These are phyloP conservation scores for Prunella fulvescens DNA, from an alignment of 2,113 vertebrate species.

Conservation along the genomic window DNA sequence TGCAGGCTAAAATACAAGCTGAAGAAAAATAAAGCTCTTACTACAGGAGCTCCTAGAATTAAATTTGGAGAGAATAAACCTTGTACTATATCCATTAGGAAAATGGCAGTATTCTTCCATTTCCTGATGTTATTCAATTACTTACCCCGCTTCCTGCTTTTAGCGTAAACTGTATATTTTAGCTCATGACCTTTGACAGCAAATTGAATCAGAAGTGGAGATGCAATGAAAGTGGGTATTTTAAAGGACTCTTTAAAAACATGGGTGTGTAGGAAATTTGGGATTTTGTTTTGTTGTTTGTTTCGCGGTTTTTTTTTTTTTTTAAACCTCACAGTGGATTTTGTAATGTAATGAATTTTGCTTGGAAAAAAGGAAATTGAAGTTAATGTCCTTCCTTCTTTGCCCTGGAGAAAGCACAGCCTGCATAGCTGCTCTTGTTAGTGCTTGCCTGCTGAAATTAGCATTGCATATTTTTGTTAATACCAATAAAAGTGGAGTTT, in stretches of 20 bases:
- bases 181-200: constrained; percentile 65
- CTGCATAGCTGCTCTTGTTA: neutral
- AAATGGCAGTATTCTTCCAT: constrained; percentile 65
- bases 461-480: constrained; percentile 45
- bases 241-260: constrained; percentile 33
- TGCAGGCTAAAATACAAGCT: constrained; percentile 26
- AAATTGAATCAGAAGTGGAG: constrained; percentile 58
- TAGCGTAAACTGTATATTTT: constrained; percentile 69
- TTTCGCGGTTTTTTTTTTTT: neutral
- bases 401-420: neutral
- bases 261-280: constrained; percentile 8
- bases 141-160: constrained; percentile 50
- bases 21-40: constrained; percentile 52
- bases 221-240: neutral
- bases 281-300: neutral
- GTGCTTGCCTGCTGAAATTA: constrained; percentile 18
- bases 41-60: constrained; percentile 61
- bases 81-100: constrained; percentile 68
- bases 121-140: constrained; percentile 71
- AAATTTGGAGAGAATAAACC: constrained; percentile 67
- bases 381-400: constrained; percentile 4
- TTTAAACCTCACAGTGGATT: neutral
- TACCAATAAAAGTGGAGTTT: constrained; percentile 53
- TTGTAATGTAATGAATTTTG: constrained; percentile 26
- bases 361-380: constrained; percentile 16